Conservation (phyloP, 2,888 invertebrate genomes). For the Urechis unicinctus region DNA sequence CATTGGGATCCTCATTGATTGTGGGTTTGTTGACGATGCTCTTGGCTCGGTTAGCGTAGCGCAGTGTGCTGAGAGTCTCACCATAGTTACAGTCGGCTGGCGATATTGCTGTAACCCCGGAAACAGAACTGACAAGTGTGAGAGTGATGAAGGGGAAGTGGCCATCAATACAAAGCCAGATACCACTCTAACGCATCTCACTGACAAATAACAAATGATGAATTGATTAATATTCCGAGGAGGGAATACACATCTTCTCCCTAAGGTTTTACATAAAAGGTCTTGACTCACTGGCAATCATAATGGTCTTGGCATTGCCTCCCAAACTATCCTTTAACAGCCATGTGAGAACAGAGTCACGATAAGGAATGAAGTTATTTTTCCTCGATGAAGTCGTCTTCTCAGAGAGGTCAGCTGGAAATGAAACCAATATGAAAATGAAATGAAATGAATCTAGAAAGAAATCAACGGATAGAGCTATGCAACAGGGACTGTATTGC, state of each 20-base stretch:
- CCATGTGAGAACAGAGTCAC: slow-evolving; percentile 76
- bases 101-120: slow-evolving; percentile 74
- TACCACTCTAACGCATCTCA: background rate
- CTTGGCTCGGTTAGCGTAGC: slow-evolving; percentile 72
- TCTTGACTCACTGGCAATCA: slow-evolving; percentile 72
- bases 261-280: too few relatives aligned
- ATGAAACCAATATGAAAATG: background rate
- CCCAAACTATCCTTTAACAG: slow-evolving; percentile 72
- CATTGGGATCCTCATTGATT: slow-evolving; percentile 59
- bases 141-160: too few relatives aligned
- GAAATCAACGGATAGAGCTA: too few relatives aligned
- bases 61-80: slow-evolving; percentile 72
- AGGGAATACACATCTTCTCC: too few relatives aligned
- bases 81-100: slow-evolving; percentile 70
- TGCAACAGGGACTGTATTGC: too few relatives aligned
- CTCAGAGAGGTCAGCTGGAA: slow-evolving; percentile 35
- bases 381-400: slow-evolving; percentile 24
- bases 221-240: too few relatives aligned
- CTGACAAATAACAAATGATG: background rate
- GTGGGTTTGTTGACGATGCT: slow-evolving; percentile 63
- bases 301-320: slow-evolving; percentile 69
- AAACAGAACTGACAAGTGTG: too few relatives aligned
- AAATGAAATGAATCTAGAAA: too few relatives aligned
- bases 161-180: too few relatives aligned
- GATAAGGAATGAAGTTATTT: slow-evolving; percentile 68